A percentile compares a stretch with the other conserved stretches of the same genome.
phyloP scores from a whole-genome alignment of 1,140 invertebrate genomes.

The Capitella teleta region DNA sequence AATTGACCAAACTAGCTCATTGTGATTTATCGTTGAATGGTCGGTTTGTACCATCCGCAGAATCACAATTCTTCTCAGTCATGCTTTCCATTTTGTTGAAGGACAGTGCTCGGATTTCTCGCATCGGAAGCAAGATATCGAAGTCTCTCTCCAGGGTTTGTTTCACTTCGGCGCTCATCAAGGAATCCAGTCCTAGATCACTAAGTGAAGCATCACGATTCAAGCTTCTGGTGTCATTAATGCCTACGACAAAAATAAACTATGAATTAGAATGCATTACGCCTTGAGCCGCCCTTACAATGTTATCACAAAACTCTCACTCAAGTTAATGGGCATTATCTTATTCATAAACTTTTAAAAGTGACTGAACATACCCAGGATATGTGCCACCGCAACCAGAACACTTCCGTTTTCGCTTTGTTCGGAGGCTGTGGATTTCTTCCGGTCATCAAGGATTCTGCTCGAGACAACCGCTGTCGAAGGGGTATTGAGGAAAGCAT shows the following conservation, averaged over 20 bases:
- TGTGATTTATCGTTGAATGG: too few species aligned
- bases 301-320: too few species aligned
- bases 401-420: neutral
- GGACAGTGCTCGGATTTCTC: constrained; percentile 64
- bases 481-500: constrained; percentile 74
- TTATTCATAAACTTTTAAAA: neutral
- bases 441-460: constrained; percentile 62
- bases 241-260: constrained; percentile 33
- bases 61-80: too few species aligned
- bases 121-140: constrained; percentile 73
- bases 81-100: constrained; percentile 56
- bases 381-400: neutral
- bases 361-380: neutral
- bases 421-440: constrained; percentile 42
- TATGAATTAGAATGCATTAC: neutral
- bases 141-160: constrained; percentile 87
- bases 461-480: constrained; percentile 74
- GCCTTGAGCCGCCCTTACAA: neutral
- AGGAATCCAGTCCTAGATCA: constrained; percentile 90
- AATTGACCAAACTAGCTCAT: too few species aligned
- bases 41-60: too few species aligned
- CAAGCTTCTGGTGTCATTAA: constrained; percentile 70
- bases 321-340: too few species aligned
- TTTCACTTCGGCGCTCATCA: constrained; percentile 97
- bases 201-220: constrained; percentile 63